Conservation (phyloP, 64 coral and sea anemone genomes). For the Stichodactyla helianthus region DNA sequence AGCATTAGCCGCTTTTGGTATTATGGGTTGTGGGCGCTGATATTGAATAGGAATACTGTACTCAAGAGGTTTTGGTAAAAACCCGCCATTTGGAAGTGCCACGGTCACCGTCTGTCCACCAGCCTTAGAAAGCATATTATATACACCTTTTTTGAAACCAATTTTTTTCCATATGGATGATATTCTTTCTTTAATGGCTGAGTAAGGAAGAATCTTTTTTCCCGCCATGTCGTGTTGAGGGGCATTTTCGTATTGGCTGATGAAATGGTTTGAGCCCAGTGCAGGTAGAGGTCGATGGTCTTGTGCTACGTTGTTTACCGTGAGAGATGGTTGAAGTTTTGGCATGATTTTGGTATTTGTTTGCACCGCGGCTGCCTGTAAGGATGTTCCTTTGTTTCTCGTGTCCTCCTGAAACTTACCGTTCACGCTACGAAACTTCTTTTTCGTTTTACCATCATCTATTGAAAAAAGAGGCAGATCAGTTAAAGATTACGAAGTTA, state of each 20-base stretch:
- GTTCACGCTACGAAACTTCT: not conserved
- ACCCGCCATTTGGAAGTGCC: not conserved
- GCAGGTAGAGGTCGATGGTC: not conserved
- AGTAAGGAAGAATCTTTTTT: not conserved
- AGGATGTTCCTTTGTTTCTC: not conserved
- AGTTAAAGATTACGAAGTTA: too few species aligned
- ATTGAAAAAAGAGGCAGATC: not conserved
- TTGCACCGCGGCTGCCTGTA: too few species aligned
- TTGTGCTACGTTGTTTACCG: not conserved
- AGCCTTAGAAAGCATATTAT: not conserved
- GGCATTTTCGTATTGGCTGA: not conserved
- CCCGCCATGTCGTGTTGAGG: not conserved
- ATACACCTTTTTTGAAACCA: not conserved
- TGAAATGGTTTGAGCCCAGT: not conserved
- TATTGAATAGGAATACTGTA: not conserved
- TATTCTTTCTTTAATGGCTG: not conserved
- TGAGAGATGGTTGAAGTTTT: not conserved
- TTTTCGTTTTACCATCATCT: not conserved
- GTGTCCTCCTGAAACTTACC: not conserved
- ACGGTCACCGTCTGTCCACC: not conserved
- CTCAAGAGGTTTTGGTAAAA: not conserved
- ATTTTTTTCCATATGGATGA: constrained; percentile 13
- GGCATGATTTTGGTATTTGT: not conserved
- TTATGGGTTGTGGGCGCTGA: not conserved
- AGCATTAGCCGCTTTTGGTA: not conserved